Conservation (phyloP, 2,797 vertebrate species). For the Chaetodon trifasciatus region DNA sequence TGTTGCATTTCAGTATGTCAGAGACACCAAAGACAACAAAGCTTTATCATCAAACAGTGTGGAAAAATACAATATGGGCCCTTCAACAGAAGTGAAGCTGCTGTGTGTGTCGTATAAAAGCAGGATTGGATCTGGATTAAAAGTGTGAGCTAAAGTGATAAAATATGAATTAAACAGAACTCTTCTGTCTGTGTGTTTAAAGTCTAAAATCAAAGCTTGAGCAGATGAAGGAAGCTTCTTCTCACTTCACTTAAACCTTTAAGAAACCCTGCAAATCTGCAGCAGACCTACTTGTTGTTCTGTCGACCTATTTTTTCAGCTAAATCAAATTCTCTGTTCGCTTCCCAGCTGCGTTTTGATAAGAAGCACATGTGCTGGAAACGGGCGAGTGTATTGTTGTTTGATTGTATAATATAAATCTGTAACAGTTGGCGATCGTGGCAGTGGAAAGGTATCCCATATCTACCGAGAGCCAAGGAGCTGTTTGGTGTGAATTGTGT, state of each 20-base stretch:
- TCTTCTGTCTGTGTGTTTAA: background rate
- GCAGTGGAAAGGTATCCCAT: slow-evolving; percentile 44
- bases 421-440: slow-evolving; percentile 56
- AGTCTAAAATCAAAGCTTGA: background rate
- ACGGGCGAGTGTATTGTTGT: slow-evolving; percentile 46
- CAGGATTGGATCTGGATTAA: background rate
- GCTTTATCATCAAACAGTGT: background rate
- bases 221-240: background rate
- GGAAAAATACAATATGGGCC: too few relatives aligned
- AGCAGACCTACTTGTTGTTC: slow-evolving; percentile 51
- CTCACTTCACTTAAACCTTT: slow-evolving; percentile 22
- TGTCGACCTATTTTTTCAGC: slow-evolving; percentile 45
- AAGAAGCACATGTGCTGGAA: slow-evolving; percentile 76
- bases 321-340: slow-evolving; percentile 59
- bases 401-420: slow-evolving; percentile 61
- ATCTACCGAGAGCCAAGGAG: slow-evolving; percentile 38
- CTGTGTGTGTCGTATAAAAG: background rate
- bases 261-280: slow-evolving; percentile 14
- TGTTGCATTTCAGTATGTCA: background rate
- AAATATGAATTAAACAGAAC: background rate
- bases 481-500: slow-evolving; percentile 38
- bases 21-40: background rate
- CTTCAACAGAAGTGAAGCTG: background rate
- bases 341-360: slow-evolving; percentile 69
- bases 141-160: background rate